phyloP scores from a whole-genome alignment of 2,888 invertebrate genomes.

The Gastracanthus pulcherrimus region DNA sequence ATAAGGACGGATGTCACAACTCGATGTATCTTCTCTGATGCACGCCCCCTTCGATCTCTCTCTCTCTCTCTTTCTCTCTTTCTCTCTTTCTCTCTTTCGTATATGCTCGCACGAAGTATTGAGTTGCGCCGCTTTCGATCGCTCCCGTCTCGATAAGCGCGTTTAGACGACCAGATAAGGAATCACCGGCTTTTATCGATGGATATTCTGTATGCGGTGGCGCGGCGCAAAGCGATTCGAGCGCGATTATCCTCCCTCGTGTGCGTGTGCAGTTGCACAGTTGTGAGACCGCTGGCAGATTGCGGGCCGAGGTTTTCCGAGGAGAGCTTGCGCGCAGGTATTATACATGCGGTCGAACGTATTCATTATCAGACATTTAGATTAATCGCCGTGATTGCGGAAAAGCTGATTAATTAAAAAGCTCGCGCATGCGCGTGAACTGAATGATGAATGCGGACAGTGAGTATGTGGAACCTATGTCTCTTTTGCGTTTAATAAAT shows the following conservation, averaged over 20 bases:
- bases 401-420: conserved; percentile 47
- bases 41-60: background rate
- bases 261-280: background rate
- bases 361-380: conserved; percentile 32
- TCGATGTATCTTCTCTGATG: background rate
- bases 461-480: too few species aligned
- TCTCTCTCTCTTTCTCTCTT: background rate
- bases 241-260: conserved; percentile 18
- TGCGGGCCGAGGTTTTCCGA: background rate
- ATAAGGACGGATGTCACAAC: conserved; percentile 45
- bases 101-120: conserved; percentile 11
- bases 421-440: background rate
- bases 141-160: conserved; percentile 39
- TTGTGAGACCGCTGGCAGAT: background rate
- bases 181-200: conserved; percentile 32
- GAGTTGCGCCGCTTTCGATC: conserved; percentile 23
- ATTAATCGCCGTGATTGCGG: conserved; percentile 39
- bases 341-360: background rate
- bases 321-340: background rate
- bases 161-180: conserved; percentile 31
- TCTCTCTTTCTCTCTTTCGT: background rate
- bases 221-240: background rate
- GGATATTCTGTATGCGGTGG: background rate
- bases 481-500: too few species aligned
- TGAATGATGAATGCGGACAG: too few species aligned